Evolutionary conservation across 2,113 vertebrate species (phyloP), one percentile per base, ranked within the genome.

Genomic region (Verasper variegatus): DNA sequence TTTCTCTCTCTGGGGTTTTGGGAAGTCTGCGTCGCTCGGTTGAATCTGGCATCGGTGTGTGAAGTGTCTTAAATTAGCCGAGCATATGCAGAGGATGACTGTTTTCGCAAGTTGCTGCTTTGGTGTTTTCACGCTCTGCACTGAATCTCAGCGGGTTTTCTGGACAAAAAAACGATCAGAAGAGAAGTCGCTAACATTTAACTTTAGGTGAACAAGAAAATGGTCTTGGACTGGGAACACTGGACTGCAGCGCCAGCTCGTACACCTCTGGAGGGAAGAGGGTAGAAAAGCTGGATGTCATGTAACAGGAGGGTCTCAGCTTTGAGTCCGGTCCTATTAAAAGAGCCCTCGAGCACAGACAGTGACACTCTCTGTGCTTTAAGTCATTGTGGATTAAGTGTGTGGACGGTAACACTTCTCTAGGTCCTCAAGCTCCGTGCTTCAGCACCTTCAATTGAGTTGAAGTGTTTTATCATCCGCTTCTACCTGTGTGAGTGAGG

Each of bases 1-100:
- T 12, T 13, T 42, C 40, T 42, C 40, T 42, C 40, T 42, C 40
- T 42, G 40, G 10, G 9, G 31, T 31, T 49, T 49, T 49, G 45
- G 13, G 45, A 49, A 49, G 45, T 49, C 45, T 17, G 4, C 15
- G 45, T 49, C 15, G 15, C 18, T 59, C 61, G 42, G 27, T 68
- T 21, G 60, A 73, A 77, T 49, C 52, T 64, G 69, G 21, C 83
- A 26, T 69, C 68, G 5, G 12, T 21, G 70, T 56, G 72, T 4
- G 31, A n/a, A 71, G 56, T 1, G 55, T 87, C 83, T 79, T 81
- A 73, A 80, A 75, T 89, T 31, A 90, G 78, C 60, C 1, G 26
- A 71, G 74, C 90, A 88, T 86, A 76, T 89, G 87, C 84, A 89
- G 71, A 49, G 1, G 85, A 66, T 73, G 90, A 87, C 76, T 2